Evolutionary conservation across 2,888 invertebrate genomes (phyloP), one percentile per base, ranked within the genome.

Genomic region (Xestia rhomboidea): DNA sequence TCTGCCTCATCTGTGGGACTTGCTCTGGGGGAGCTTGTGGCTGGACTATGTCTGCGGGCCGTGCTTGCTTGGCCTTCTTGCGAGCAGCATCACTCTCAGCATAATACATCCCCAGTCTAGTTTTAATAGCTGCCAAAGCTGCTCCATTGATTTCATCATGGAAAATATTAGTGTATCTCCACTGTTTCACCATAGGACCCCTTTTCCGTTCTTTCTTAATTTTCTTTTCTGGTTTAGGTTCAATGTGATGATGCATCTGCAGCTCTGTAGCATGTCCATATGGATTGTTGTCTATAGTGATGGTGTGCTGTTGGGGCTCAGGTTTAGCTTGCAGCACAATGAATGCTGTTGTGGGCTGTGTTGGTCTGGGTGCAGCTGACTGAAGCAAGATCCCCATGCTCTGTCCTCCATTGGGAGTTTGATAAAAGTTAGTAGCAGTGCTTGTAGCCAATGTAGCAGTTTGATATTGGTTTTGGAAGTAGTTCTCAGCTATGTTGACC

Each of bases 111-210:
- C 95, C 96, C 46, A 97, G 91, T 77, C 97, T 94, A 8, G 97
- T 97, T 87, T 97, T 97, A n/a, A 97, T 97, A 27, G 97, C 97
- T 60, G 96, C 95, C 60, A 97, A 90, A 54, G 97, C 96, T 60
- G 96, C 96, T 60, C 97, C 97, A 92, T 97, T 97, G 7, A 97
- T 97, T 89, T 97, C 97, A 89, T 97, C 97, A 91, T 97, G 97
- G 84, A 97, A 97, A 87, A 97, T 96, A 88, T 97, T 97, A 30
- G 97, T 97, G 85, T 97, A 97, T 81, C 97, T 93, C 97, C 97
- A 97, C 81, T 97, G 97, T 87, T 97, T 97, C 0, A 97, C 97
- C 64, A 95, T 87, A 68, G 97, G 96, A 8, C 97, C 96, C 81
- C 93, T 93, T 87, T 93, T 95, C 85, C 95, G 94, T 81, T 96